Evolutionary conservation across 2,797 vertebrate species (phyloP).

Genomic region (Strix occidentalis): DNA sequence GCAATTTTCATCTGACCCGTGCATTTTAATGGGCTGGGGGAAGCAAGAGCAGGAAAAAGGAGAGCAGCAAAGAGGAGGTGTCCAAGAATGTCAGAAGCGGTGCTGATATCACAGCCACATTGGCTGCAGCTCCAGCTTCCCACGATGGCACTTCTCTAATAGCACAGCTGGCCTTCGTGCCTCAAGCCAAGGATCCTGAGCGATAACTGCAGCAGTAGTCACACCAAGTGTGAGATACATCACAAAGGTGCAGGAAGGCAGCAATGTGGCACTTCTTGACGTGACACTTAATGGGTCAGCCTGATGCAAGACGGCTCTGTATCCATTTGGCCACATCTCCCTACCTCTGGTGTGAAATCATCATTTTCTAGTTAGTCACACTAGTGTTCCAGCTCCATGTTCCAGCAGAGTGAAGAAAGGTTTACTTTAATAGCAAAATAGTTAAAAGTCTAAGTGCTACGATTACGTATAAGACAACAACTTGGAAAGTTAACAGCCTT

Average conservation of each 20-base stretch:
- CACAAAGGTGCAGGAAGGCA: not conserved
- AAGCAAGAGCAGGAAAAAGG: not conserved
- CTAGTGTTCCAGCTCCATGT: not conserved
- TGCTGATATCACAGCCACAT: not conserved
- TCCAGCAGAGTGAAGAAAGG: not conserved
- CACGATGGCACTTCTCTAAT: not conserved
- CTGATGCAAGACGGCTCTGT: not conserved
- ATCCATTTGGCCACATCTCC: conserved; percentile 31
- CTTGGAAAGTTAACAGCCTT: not conserved
- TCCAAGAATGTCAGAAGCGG: not conserved
- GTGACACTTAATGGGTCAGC: not conserved
- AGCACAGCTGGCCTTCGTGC: not conserved
- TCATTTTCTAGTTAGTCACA: not conserved
- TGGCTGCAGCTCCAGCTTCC: not conserved
- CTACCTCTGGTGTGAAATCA: not conserved
- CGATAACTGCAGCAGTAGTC: fast-evolving
- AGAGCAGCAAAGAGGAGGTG: not conserved
- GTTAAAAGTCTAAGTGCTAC: not conserved
- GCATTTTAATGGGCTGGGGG: not conserved
- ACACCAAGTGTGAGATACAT: not conserved
- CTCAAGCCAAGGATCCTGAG: not conserved
- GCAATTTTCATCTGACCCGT: not conserved
- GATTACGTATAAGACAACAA: not conserved
- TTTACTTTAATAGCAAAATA: not conserved
- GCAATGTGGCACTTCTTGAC: not conserved